phyloP scores from a whole-genome alignment of 2,797 vertebrate species.

The Catharus ustulatus region DNA sequence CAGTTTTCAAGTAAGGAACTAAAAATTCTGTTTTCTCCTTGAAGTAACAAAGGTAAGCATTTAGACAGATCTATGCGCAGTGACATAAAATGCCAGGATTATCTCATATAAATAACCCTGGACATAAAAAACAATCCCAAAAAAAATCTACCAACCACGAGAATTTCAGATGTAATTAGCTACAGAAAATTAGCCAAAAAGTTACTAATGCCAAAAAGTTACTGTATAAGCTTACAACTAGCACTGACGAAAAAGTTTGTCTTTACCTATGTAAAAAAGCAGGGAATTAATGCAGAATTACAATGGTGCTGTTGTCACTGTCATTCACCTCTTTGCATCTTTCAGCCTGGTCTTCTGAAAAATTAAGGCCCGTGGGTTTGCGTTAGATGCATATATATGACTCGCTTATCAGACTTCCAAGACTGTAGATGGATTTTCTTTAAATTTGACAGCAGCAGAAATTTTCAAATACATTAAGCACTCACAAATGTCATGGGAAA shows the following conservation, averaged over 20 bases:
- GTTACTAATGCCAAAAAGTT: background rate
- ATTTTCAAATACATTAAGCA: background rate
- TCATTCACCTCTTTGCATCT: background rate
- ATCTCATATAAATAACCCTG: background rate
- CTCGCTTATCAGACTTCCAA: background rate
- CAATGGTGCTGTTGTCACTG: background rate
- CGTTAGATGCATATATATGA: background rate
- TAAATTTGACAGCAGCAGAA: background rate
- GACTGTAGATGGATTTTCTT: background rate
- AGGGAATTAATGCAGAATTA: background rate
- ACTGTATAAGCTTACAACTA: background rate
- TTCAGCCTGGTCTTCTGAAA: background rate
- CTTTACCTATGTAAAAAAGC: background rate
- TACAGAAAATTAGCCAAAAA: background rate
- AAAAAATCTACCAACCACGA: background rate
- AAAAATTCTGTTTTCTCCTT: background rate
- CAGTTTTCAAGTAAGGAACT: background rate
- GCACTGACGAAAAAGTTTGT: background rate
- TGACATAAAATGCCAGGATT: background rate
- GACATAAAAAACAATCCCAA: accelerated
- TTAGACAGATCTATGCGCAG: background rate
- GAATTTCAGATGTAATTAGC: background rate
- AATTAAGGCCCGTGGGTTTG: background rate
- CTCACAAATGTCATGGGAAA: background rate
- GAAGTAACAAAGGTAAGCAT: background rate